A percentile compares a stretch with the other conserved stretches of the same genome.
Evolutionary conservation across 1,140 invertebrate species (phyloP).

Genomic region (Portunus trituberculatus): DNA sequence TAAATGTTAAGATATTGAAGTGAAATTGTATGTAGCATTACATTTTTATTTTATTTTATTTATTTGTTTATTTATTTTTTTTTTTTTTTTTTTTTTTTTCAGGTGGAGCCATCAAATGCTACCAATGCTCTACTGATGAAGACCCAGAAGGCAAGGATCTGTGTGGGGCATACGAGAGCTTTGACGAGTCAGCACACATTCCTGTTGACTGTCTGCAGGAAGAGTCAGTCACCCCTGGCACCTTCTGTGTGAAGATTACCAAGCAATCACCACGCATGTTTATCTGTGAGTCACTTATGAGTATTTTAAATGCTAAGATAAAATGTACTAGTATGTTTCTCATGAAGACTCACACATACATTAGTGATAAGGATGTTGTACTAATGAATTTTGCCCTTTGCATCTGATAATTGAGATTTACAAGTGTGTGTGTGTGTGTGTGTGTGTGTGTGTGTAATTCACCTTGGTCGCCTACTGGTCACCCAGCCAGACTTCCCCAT

Average conservation of each 20-base stretch:
- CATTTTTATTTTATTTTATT: background rate
- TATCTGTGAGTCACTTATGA: conserved; percentile 84
- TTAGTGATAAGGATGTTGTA: too few relatives aligned
- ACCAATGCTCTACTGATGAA: conserved; percentile 91
- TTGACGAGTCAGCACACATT: conserved; percentile 89
- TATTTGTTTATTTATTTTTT: background rate
- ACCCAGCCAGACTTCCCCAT: too few relatives aligned
- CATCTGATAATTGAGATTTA: too few relatives aligned
- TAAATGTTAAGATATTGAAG: conserved; percentile 6
- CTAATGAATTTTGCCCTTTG: too few relatives aligned
- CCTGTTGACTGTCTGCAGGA: conserved; percentile 94
- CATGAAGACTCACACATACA: too few relatives aligned
- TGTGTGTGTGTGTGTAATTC: too few relatives aligned
- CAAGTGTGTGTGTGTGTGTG: too few relatives aligned
- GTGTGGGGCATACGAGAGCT: conserved; percentile 92
- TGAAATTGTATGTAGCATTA: conserved; percentile 6
- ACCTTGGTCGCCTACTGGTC: too few relatives aligned
- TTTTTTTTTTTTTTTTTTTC: background rate
- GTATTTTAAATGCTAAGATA: background rate
- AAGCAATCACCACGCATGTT: conserved; percentile 94
- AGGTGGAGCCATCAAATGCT: conserved; percentile 83
- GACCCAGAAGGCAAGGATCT: conserved; percentile 87
- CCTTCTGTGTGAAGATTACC: conserved; percentile 94
- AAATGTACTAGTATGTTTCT: too few relatives aligned
- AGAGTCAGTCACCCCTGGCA: conserved; percentile 93